Percentiles rank a stretch among this genome's conserved stretches.
Conservation (phyloP, 2,797 vertebrate genomes). For the Acomys russatus region DNA sequence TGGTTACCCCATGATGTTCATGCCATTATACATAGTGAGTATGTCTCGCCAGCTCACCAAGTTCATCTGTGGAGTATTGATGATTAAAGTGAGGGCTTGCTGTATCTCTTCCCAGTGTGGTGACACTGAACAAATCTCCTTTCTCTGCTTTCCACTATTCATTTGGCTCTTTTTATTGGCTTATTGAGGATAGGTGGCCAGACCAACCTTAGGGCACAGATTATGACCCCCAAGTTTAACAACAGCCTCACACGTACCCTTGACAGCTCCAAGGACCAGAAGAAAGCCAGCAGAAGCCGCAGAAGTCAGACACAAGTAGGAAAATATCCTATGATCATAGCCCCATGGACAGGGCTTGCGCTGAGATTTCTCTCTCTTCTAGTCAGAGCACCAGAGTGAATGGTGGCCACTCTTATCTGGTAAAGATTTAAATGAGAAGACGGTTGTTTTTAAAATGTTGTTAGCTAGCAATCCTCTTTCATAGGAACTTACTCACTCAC, state of each 20-base stretch:
- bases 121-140: not conserved
- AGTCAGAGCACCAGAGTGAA: no score
- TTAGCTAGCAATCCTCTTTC: not conserved
- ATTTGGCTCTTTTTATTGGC: not conserved
- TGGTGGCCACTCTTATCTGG: not conserved
- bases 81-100: not conserved
- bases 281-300: not conserved
- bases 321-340: not conserved
- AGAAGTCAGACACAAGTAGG: not conserved
- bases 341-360: not conserved
- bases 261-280: not conserved
- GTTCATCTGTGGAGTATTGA: not conserved
- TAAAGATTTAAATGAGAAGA: not conserved
- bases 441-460: not conserved
- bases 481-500: not conserved
- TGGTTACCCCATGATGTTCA: not conserved
- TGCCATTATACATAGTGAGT: not conserved
- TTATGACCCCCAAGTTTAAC: not conserved
- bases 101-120: not conserved
- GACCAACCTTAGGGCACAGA: not conserved
- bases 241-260: not conserved
- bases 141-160: not conserved
- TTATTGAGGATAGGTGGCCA: not conserved
- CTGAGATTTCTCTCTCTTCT: not conserved
- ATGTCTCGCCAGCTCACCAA: not conserved